Percentiles rank a stretch among this genome's conserved stretches.
Conservation (phyloP, 2,113 vertebrate genomes). For the Siphamia tubifer region DNA sequence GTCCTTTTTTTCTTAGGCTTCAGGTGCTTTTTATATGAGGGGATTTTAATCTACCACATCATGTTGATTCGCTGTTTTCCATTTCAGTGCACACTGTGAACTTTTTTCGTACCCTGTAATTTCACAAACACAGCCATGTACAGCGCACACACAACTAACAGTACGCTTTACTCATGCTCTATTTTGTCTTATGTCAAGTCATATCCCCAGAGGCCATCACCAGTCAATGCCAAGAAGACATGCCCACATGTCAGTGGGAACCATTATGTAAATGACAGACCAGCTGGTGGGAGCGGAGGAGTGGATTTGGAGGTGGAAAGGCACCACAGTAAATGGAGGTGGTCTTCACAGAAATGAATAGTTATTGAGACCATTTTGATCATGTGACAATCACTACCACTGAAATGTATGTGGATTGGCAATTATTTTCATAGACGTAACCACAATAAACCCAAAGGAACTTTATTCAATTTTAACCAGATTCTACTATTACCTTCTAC, state of each 20-base stretch:
- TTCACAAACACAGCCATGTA: constrained; percentile 1
- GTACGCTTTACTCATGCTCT: not conserved
- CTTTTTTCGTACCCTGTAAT: not conserved
- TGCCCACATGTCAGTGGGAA: constrained; percentile 47
- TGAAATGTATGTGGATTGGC: not conserved
- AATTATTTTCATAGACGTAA: not conserved
- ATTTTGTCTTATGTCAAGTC: not conserved
- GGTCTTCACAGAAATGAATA: not conserved
- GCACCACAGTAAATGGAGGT: not conserved
- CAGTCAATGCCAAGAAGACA: constrained; percentile 54
- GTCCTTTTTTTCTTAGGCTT: no score
- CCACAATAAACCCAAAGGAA: constrained; percentile 11
- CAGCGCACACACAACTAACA: not conserved
- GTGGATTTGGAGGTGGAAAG: not conserved
- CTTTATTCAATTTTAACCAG: not conserved
- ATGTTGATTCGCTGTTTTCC: not conserved
- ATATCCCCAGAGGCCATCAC: constrained; percentile 21
- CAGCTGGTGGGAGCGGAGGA: not conserved
- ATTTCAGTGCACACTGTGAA: not conserved
- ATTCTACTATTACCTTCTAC: not conserved
- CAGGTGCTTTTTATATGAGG: not conserved
- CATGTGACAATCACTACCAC: no score
- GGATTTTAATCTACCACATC: not conserved
- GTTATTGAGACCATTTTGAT: not conserved
- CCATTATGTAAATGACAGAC: constrained; percentile 24